A percentile compares a stretch with the other conserved stretches of the same genome.
These are phyloP conservation scores for Sminthurides aquaticus DNA, from an alignment of 2,888 invertebrate genomes.

Conservation along the genomic window DNA sequence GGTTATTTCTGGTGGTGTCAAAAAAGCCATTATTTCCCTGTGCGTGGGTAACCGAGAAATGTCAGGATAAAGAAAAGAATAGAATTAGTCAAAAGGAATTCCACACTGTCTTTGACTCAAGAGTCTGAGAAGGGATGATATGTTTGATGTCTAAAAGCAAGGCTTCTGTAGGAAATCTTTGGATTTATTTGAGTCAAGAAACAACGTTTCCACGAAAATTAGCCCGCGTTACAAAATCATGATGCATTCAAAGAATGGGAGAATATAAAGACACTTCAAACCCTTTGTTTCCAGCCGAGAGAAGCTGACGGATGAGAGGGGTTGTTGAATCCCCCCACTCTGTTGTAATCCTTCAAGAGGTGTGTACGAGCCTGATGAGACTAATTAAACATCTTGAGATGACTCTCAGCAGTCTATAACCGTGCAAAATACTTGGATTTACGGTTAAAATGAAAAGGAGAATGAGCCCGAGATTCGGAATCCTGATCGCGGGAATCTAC, in stretches of 20 bases:
- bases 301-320: background rate
- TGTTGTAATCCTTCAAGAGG: too few species aligned
- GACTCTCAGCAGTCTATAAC: too few species aligned
- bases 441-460: too few species aligned
- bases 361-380: too few species aligned
- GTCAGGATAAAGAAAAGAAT: background rate
- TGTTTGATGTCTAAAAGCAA: too few species aligned
- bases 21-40: background rate
- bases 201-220: slow-evolving; percentile 10
- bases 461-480: too few species aligned
- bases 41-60: slow-evolving; percentile 9
- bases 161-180: too few species aligned
- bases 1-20: background rate
- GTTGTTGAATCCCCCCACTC: background rate
- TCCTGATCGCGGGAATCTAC: too few species aligned
- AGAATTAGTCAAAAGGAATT: background rate
- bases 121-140: background rate
- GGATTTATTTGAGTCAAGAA: too few species aligned
- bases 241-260: background rate
- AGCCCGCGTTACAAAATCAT: slow-evolving; percentile 5
- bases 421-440: too few species aligned
- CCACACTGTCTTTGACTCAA: background rate
- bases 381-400: too few species aligned
- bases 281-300: background rate
- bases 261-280: background rate